These are phyloP conservation scores for Hermodice carunculata DNA, from an alignment of 2,888 invertebrate genomes.

Conservation along the genomic window DNA sequence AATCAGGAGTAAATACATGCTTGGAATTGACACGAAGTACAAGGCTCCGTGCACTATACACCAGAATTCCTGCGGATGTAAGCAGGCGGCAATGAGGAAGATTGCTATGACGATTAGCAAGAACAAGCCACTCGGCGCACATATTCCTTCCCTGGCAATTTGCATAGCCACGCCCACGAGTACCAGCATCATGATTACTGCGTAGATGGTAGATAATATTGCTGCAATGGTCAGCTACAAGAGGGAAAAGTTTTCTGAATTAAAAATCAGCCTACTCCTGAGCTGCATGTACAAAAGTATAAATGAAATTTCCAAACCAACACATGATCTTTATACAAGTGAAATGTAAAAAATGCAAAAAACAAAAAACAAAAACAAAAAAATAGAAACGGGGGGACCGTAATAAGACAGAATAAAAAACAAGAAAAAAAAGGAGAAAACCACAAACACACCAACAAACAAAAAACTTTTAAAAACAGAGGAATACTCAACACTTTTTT, in stretches of 20 bases:
- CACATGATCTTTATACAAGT: no score
- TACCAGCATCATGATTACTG: conserved; percentile 99
- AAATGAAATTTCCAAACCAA: no score
- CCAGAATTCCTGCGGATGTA: conserved; percentile 21
- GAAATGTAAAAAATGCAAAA: no score
- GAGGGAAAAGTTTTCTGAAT: no score
- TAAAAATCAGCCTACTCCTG: no score
- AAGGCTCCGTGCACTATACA: conserved; percentile 43
- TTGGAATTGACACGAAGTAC: conserved; percentile 63
- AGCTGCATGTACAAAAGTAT: conserved; percentile 95
- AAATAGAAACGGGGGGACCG: no score
- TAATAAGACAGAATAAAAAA: no score
- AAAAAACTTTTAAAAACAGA: no score
- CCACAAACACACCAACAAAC: no score
- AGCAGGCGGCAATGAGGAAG: conserved; percentile 84
- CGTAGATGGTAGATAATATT: conserved; percentile 93
- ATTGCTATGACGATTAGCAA: conserved; percentile 91
- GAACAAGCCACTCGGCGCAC: conserved; percentile 98
- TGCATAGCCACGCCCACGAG: conserved; percentile 98
- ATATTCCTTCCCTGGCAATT: conserved; percentile 90
- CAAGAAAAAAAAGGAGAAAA: no score
- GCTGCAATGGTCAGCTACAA: conserved; percentile 90
- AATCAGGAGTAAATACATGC: conserved; percentile 64
- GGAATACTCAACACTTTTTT: no score
- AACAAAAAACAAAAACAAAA: no score